Percentiles rank a stretch among this genome's conserved stretches.
Evolutionary conservation across 1,140 invertebrate genomes (phyloP).

Genomic region (Scaptomyza pallida): DNA sequence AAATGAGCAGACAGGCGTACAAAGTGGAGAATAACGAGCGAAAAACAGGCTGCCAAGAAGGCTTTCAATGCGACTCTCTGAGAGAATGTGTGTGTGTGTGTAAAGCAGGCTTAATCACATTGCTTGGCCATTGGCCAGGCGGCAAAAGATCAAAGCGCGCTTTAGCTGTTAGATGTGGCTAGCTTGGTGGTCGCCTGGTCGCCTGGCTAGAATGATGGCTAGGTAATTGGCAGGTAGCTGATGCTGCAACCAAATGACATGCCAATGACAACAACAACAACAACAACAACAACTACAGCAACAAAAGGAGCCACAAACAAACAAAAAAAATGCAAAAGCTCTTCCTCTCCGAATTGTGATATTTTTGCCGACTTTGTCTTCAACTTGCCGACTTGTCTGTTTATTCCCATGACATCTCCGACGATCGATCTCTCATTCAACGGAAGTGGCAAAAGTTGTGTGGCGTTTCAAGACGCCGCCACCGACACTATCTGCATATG

Average conservation of each 20-base stretch:
- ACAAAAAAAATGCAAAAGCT: constrained; percentile 61
- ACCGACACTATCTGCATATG: neutral
- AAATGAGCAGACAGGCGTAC: constrained; percentile 82
- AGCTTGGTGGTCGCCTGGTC: constrained; percentile 72
- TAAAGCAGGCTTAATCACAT: constrained; percentile 80
- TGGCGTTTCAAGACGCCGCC: constrained; percentile 80
- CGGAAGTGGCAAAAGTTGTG: constrained; percentile 79
- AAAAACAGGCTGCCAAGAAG: constrained; percentile 65
- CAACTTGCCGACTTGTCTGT: constrained; percentile 12
- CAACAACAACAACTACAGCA: constrained; percentile 33
- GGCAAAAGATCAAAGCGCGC: constrained; percentile 72
- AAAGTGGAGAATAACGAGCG: constrained; percentile 82
- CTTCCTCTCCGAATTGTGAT: constrained; percentile 68
- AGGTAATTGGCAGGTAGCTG: constrained; percentile 77
- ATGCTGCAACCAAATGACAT: constrained; percentile 71
- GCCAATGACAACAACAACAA: constrained; percentile 48
- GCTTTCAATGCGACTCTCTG: constrained; percentile 17
- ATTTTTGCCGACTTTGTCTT: constrained; percentile 46
- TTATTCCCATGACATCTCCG: constrained; percentile 74
- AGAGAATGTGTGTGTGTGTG: constrained; percentile 34
- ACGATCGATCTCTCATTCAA: constrained; percentile 37
- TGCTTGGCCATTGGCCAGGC: constrained; percentile 82
- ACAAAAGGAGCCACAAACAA: too few relatives aligned
- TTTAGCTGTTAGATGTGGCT: constrained; percentile 73
- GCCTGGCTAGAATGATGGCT: constrained; percentile 67